A percentile compares a stretch with the other conserved stretches of the same genome.
Conservation (phyloP, 1,140 invertebrate genomes). For the Manduca sexta region DNA sequence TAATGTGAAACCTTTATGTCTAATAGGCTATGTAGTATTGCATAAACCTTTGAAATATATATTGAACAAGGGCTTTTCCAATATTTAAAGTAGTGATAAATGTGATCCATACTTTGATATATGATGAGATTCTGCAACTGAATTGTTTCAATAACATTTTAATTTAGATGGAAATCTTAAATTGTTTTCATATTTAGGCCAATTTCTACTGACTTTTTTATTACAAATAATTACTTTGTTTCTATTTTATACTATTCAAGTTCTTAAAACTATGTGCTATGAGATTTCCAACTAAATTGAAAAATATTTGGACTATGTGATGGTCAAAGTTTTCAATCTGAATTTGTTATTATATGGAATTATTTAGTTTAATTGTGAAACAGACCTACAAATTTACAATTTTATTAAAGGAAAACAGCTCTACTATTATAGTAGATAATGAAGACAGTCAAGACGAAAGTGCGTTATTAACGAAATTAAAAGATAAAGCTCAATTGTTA, state of each 20-base stretch:
- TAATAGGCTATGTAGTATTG: too few species aligned
- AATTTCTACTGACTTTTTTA: neutral
- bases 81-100: too few species aligned
- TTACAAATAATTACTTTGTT: neutral
- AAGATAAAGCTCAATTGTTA: constrained; percentile 58
- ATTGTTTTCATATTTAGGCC: neutral
- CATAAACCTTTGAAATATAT: too few species aligned
- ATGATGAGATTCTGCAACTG: constrained; percentile 27
- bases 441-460: constrained; percentile 57
- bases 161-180: constrained; percentile 10
- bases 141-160: constrained; percentile 16
- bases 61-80: too few species aligned
- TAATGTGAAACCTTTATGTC: too few species aligned
- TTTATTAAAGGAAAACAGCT: constrained; percentile 20
- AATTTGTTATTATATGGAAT: constrained; percentile 13
- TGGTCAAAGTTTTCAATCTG: constrained; percentile 57
- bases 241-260: neutral
- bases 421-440: constrained; percentile 20
- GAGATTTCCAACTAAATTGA: constrained; percentile 24
- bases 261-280: neutral
- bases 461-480: constrained; percentile 41
- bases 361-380: constrained; percentile 34
- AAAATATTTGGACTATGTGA: constrained; percentile 38
- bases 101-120: too few species aligned
- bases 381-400: too few species aligned